These are phyloP conservation scores for Lepidonotus clava DNA, from an alignment of 2,888 invertebrate species.

Conservation along the genomic window DNA sequence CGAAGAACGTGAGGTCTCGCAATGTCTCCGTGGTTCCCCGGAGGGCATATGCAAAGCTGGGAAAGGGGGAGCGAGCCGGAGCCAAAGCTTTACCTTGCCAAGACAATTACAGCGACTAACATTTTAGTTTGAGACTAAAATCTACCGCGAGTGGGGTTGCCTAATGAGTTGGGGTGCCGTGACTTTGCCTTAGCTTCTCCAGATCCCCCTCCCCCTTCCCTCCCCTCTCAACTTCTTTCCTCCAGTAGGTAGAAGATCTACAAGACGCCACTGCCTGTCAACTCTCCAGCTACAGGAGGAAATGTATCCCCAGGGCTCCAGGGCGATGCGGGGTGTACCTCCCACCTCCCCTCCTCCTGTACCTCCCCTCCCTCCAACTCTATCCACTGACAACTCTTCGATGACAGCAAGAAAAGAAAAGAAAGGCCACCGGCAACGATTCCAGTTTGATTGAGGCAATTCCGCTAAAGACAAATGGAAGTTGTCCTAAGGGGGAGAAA, in stretches of 20 bases:
- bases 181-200: slow-evolving; percentile 18
- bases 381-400: no score
- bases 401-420: slow-evolving; percentile 30
- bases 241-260: neutral
- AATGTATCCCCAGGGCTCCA: neutral
- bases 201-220: neutral
- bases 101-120: neutral
- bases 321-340: no score
- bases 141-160: neutral
- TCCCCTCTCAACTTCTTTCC: neutral
- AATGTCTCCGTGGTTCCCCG: neutral
- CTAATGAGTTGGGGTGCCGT: slow-evolving; percentile 3
- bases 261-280: neutral
- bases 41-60: neutral
- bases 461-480: slow-evolving; percentile 43
- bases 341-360: no score
- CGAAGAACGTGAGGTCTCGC: neutral
- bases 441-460: slow-evolving; percentile 42
- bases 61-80: neutral
- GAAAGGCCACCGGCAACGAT: neutral
- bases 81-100: slow-evolving; percentile 2
- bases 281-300: neutral
- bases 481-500: neutral
- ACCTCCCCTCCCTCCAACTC: no score
- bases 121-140: neutral